phyloP scores from a whole-genome alignment of 2,113 vertebrate species.

The Corvus cornix region DNA sequence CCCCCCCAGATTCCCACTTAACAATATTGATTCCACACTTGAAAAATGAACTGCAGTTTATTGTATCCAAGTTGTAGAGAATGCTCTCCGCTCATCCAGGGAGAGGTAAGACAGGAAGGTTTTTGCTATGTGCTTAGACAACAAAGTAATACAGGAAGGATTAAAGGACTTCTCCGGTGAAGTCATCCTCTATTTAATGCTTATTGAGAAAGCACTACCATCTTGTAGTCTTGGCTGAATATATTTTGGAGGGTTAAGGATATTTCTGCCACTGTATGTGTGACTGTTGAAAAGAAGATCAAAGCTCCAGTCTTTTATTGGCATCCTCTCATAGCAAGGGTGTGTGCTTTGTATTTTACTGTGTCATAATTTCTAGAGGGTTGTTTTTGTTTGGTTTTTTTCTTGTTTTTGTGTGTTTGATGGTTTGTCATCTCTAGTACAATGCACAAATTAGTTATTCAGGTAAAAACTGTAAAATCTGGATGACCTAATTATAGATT shows the following conservation, averaged over 20 bases:
- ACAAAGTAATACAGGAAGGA: neutral
- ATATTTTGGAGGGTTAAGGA: neutral
- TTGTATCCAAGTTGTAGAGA: neutral
- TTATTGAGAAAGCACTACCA: neutral
- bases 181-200: conserved; percentile 27
- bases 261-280: neutral
- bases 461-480: neutral
- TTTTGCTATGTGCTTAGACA: neutral
- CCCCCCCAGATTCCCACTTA: neutral
- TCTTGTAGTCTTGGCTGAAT: neutral
- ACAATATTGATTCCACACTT: conserved; percentile 10
- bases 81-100: accelerated
- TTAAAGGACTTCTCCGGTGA: conserved; percentile 35
- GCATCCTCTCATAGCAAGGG: neutral
- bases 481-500: conserved; percentile 10
- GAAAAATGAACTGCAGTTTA: neutral
- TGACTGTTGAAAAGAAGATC: neutral
- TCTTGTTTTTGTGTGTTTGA: neutral
- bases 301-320: neutral
- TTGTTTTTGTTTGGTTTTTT: neutral
- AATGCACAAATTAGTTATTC: neutral
- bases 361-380: neutral
- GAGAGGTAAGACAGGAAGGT: neutral
- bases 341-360: neutral
- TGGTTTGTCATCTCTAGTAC: neutral